These are phyloP conservation scores for Jaculus jaculus DNA, from an alignment of 2,113 vertebrate genomes.

Conservation along the genomic window DNA sequence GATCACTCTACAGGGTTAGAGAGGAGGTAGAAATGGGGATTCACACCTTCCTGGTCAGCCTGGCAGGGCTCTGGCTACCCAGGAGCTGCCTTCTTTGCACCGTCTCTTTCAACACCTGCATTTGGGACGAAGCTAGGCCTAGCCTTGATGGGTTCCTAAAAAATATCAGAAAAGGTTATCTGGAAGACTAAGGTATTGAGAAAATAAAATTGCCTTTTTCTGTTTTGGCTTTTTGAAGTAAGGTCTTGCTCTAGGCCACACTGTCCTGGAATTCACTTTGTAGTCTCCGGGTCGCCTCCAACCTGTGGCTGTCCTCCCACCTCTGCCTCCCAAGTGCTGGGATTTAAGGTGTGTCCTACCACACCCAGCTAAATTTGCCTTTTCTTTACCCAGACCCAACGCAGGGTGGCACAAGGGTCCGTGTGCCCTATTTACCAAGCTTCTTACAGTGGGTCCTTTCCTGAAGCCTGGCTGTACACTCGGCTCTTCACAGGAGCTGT, in stretches of 20 bases:
- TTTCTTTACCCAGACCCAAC: slow-evolving; percentile 17
- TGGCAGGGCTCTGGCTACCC: neutral
- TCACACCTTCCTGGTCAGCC: neutral
- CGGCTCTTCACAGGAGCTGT: neutral
- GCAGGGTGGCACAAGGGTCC: neutral
- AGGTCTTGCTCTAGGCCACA: too few relatives aligned
- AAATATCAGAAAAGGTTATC: neutral
- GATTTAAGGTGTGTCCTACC: too few relatives aligned
- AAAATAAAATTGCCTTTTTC: neutral
- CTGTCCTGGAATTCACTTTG: too few relatives aligned
- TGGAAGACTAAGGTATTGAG: neutral
- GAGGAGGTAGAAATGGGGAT: neutral
- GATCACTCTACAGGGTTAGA: neutral
- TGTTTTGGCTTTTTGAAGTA: too few relatives aligned
- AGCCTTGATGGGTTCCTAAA: neutral
- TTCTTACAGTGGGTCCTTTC: neutral
- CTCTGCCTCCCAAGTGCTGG: too few relatives aligned
- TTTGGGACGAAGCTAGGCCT: neutral
- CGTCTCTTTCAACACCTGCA: neutral
- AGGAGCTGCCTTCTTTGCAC: neutral
- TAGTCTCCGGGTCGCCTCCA: too few relatives aligned
- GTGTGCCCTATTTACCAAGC: neutral
- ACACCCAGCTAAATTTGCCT: neutral
- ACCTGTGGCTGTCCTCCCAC: too few relatives aligned
- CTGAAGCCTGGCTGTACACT: too few relatives aligned